A percentile compares a stretch with the other conserved stretches of the same genome.
Conservation (phyloP, 1,140 invertebrate genomes). For the Leptinotarsa undecemlineata region DNA sequence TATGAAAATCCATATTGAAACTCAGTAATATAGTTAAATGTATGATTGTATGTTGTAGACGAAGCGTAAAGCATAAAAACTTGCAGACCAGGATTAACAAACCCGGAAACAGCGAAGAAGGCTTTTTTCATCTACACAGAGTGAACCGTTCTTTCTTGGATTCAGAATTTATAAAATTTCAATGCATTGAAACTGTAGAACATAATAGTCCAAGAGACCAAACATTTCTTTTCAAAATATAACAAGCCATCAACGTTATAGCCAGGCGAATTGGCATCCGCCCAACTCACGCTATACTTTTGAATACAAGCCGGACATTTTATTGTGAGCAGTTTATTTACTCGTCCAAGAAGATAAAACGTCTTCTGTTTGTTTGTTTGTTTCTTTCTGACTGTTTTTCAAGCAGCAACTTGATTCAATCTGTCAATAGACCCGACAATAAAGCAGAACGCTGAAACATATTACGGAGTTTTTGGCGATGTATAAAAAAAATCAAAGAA, state of each 20-base stretch:
- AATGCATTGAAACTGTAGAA: no score
- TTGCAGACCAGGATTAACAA: no score
- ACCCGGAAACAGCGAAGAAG: no score
- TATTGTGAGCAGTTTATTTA: constrained; percentile 24
- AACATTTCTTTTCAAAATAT: no score
- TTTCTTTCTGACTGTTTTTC: constrained; percentile 16
- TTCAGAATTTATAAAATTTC: no score
- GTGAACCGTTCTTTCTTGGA: no score
- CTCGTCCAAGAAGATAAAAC: constrained; percentile 18
- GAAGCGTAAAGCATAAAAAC: no score
- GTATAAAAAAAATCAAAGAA: background rate
- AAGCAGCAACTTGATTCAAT: constrained; percentile 20
- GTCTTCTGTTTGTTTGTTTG: constrained; percentile 13
- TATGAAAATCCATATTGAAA: no score
- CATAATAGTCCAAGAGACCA: no score
- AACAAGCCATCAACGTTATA: background rate
- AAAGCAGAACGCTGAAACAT: background rate
- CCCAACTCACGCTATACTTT: background rate
- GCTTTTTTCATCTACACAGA: no score
- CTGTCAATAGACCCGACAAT: constrained; percentile 14
- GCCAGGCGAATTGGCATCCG: background rate
- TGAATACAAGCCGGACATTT: constrained; percentile 19
- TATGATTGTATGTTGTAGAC: no score
- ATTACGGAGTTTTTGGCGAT: background rate
- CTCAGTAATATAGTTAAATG: no score